These are phyloP conservation scores for Drusus annulatus DNA, from an alignment of 1,140 invertebrate genomes.

Conservation along the genomic window DNA sequence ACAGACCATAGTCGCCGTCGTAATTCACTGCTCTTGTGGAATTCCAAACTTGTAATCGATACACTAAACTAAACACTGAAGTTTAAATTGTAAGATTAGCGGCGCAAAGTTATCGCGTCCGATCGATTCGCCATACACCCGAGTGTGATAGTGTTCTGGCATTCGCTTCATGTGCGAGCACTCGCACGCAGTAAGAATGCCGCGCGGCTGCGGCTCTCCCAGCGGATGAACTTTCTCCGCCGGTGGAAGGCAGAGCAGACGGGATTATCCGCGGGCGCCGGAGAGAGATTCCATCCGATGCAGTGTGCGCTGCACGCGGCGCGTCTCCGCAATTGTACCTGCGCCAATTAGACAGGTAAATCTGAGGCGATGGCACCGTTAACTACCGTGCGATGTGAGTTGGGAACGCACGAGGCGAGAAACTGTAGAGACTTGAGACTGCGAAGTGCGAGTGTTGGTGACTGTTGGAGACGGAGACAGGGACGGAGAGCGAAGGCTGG, in stretches of 20 bases:
- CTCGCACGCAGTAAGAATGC: conserved; percentile 10
- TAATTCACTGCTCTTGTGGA: background rate
- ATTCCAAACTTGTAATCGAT: conserved; percentile 22
- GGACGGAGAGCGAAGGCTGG: too few species aligned
- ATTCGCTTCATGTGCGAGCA: background rate
- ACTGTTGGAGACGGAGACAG: background rate
- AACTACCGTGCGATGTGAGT: too few species aligned
- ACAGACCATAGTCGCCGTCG: background rate
- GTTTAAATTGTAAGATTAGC: background rate
- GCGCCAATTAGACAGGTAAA: background rate
- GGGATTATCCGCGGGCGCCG: background rate
- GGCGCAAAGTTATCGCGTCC: background rate
- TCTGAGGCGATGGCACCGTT: background rate
- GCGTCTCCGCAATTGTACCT: background rate
- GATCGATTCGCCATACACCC: background rate
- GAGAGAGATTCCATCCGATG: conserved; percentile 3
- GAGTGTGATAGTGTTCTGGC: conserved; percentile 1
- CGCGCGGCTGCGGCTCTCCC: conserved; percentile 30
- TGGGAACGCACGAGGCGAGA: background rate
- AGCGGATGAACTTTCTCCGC: conserved; percentile 34
- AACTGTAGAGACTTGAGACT: conserved; percentile 1
- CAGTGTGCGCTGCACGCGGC: background rate
- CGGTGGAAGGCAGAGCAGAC: background rate
- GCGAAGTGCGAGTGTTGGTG: background rate
- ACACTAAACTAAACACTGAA: background rate